Evolutionary conservation across 2,113 vertebrate genomes (phyloP).

Genomic region (Spea multiplicata): DNA sequence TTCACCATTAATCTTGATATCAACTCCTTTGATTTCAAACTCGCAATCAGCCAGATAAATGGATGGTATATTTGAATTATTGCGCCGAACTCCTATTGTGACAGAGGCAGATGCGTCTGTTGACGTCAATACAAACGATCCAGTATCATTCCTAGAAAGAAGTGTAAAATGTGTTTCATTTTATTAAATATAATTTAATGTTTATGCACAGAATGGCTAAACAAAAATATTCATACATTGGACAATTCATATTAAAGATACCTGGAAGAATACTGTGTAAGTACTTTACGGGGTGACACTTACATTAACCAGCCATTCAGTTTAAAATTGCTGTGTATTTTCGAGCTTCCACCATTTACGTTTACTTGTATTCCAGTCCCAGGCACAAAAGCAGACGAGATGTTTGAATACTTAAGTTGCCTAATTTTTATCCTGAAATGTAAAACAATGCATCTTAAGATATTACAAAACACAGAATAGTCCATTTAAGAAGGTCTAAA

Average conservation of each 20-base stretch:
- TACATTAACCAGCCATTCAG: constrained; percentile 28
- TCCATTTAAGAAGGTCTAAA: too few relatives aligned
- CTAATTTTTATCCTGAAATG: background rate
- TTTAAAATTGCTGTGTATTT: constrained; percentile 8
- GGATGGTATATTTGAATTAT: background rate
- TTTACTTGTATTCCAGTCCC: constrained; percentile 13
- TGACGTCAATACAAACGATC: constrained; percentile 2
- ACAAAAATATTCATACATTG: background rate
- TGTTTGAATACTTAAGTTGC: background rate
- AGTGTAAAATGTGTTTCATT: background rate
- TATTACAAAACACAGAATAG: background rate
- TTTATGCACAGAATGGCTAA: too few relatives aligned
- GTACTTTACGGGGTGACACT: background rate
- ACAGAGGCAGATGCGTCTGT: background rate
- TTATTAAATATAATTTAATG: background rate
- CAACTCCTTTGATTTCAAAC: background rate
- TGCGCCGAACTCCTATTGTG: background rate
- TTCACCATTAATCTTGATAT: constrained; percentile 3
- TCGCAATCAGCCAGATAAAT: background rate
- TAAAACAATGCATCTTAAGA: background rate
- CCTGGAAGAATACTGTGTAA: too few relatives aligned
- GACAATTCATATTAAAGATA: background rate
- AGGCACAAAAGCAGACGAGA: background rate
- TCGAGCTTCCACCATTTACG: constrained; percentile 2
- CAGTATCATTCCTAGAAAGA: constrained; percentile 24